Percentiles rank a stretch among this genome's conserved stretches.
These are phyloP conservation scores for Anomalospiza imberbis DNA, from an alignment of 2,797 vertebrate genomes.

Conservation along the genomic window DNA sequence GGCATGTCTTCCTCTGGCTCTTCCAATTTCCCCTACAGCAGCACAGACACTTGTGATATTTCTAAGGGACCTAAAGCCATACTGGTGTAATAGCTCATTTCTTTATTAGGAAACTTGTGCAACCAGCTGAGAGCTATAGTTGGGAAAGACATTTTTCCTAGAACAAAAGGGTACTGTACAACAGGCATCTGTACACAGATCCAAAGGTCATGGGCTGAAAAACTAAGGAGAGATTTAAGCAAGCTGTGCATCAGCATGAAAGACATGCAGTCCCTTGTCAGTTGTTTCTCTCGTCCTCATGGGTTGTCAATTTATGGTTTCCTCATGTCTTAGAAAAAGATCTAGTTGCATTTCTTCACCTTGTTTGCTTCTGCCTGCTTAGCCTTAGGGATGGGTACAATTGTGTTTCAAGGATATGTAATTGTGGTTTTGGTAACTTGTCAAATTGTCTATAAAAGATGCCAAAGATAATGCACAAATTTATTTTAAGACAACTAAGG, in stretches of 20 bases:
- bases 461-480: background rate
- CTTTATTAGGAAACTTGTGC: slow-evolving; percentile 39
- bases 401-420: background rate
- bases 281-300: background rate
- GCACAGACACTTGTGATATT: background rate
- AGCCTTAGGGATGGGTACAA: background rate
- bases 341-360: background rate
- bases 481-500: background rate
- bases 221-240: background rate
- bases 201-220: slow-evolving; percentile 43
- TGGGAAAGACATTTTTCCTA: slow-evolving; percentile 56
- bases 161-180: slow-evolving; percentile 36
- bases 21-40: background rate
- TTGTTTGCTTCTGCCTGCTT: background rate
- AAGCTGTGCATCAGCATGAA: background rate
- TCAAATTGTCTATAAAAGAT: background rate
- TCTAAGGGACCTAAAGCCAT: background rate
- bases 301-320: background rate
- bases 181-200: slow-evolving; percentile 13
- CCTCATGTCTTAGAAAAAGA: background rate
- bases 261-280: background rate
- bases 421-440: background rate
- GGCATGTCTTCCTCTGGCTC: background rate
- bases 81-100: background rate
- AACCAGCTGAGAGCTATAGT: background rate